Evolutionary conservation across 2,888 invertebrate species (phyloP).

Genomic region (Nasonia oneida): DNA sequence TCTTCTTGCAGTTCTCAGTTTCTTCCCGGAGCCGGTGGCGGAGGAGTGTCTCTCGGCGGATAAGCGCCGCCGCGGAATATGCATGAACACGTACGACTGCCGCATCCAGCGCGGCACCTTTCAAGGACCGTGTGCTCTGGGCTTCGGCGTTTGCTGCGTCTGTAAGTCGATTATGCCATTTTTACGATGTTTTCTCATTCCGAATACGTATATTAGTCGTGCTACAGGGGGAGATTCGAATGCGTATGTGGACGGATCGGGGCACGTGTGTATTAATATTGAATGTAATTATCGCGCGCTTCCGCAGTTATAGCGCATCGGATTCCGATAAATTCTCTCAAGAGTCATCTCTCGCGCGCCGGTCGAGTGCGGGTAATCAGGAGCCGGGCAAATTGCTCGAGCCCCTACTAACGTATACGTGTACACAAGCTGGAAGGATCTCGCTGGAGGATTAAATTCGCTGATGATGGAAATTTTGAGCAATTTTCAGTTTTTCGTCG

Average conservation of each 20-base stretch:
- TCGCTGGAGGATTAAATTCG: not conserved
- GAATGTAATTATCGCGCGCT: conserved; percentile 39
- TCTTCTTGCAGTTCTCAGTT: conserved; percentile 85
- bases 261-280: conserved; percentile 36
- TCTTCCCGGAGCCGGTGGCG: conserved; percentile 91
- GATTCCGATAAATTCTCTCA: conserved; percentile 52
- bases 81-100: conserved; percentile 92
- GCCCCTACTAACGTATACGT: not conserved
- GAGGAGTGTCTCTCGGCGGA: conserved; percentile 88
- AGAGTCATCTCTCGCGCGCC: not conserved
- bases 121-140: conserved; percentile 89
- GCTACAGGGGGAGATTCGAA: not conserved
- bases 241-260: not conserved
- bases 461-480: not conserved
- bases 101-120: conserved; percentile 86
- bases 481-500: too few relatives aligned
- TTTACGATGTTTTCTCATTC: not conserved
- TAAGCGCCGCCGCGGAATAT: conserved; percentile 86
- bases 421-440: not conserved
- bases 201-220: not conserved
- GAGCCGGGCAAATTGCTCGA: conserved; percentile 30
- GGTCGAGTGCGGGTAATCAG: conserved; percentile 26
- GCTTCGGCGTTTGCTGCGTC: conserved; percentile 92
- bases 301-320: conserved; percentile 31
- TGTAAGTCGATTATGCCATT: conserved; percentile 80